These are phyloP conservation scores for Chironomus tepperi DNA, from an alignment of 1,140 invertebrate genomes.

Conservation along the genomic window DNA sequence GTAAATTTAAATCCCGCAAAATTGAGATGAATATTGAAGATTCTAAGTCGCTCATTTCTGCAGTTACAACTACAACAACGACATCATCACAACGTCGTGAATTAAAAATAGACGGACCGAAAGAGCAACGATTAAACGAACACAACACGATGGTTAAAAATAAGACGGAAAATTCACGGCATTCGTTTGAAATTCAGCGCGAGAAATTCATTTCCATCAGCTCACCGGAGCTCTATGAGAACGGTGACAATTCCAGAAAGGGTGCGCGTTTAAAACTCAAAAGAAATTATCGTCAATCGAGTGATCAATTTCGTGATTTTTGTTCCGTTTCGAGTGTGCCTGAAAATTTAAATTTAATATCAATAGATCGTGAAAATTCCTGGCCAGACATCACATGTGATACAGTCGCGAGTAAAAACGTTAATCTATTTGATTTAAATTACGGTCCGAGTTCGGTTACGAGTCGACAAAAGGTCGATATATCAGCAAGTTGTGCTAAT, in stretches of 20 bases:
- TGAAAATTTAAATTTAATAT: constrained; percentile 45
- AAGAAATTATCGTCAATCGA: background rate
- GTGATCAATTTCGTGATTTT: constrained; percentile 16
- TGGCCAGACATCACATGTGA: background rate
- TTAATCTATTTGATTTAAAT: constrained; percentile 23
- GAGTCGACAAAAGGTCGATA: background rate
- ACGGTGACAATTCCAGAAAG: constrained; percentile 16
- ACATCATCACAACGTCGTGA: background rate
- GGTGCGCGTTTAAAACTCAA: background rate
- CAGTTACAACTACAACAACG: background rate
- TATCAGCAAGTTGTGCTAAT: constrained; percentile 39
- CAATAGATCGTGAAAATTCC: constrained; percentile 24
- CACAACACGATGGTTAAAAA: constrained; percentile 19
- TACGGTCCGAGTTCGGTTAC: background rate
- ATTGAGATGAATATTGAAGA: constrained; percentile 16
- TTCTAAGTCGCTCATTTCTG: background rate
- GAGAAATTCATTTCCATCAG: constrained; percentile 21
- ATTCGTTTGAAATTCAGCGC: background rate
- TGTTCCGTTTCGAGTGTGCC: constrained; percentile 43
- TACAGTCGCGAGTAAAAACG: constrained; percentile 20
- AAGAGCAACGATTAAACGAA: background rate
- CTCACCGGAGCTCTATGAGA: constrained; percentile 4
- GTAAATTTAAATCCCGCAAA: background rate
- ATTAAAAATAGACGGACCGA: background rate
- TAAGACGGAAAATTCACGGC: background rate